Evolutionary conservation across 2,113 vertebrate species (phyloP).

Genomic region (Pachypanchax playfairii): DNA sequence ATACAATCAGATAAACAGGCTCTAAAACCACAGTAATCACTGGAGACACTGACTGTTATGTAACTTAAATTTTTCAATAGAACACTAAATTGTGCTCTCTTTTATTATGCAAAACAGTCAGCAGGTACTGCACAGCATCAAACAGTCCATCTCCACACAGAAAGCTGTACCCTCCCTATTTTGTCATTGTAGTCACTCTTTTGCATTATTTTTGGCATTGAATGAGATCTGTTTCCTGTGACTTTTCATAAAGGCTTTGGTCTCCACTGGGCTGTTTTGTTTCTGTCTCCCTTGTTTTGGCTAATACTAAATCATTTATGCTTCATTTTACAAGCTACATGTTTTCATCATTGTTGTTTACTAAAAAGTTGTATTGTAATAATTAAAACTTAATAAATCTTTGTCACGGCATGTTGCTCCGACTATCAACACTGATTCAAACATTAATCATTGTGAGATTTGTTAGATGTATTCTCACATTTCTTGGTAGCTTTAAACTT

Average conservation of each 20-base stretch:
- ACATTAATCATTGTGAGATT: constrained; percentile 29
- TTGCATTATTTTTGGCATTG: constrained; percentile 19
- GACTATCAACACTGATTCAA: constrained; percentile 21
- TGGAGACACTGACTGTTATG: constrained; percentile 24
- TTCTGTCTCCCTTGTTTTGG: neutral
- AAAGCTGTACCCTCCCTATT: constrained; percentile 12
- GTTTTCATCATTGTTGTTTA: constrained; percentile 56
- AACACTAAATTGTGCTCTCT: constrained; percentile 14
- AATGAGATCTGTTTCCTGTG: constrained; percentile 54
- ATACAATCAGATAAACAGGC: constrained; percentile 18
- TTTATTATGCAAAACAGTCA: constrained; percentile 32
- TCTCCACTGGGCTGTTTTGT: constrained; percentile 65
- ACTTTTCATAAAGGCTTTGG: constrained; percentile 56
- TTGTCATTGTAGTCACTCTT: constrained; percentile 15
- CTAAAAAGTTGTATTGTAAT: constrained; percentile 22
- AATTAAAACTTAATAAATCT: constrained; percentile 26
- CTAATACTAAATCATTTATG: constrained; percentile 18
- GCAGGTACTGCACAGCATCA: constrained; percentile 29
- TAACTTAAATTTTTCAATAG: constrained; percentile 26
- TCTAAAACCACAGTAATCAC: constrained; percentile 29
- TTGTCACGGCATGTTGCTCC: constrained; percentile 19
- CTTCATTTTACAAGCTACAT: constrained; percentile 69
- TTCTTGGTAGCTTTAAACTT: no score
- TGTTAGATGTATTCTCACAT: constrained; percentile 17
- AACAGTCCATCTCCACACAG: neutral